Evolutionary conservation across 2,113 vertebrate genomes (phyloP), one percentile per base, ranked within the genome.

Genomic region (Odocoileus hemionus): DNA sequence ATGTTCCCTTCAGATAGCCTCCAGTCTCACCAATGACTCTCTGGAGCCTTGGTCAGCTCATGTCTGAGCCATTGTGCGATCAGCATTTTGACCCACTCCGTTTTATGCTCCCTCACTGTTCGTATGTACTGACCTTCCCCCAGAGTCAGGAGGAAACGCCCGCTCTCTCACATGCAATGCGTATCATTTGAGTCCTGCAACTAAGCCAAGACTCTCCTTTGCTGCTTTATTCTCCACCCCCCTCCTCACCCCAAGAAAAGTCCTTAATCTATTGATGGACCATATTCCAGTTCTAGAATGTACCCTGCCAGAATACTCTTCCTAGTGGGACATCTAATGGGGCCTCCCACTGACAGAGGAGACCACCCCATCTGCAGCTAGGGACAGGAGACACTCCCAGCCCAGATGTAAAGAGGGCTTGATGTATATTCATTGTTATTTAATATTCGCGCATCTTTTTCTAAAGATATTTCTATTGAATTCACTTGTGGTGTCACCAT

Each of bases 401-500:
- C 86, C 94, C 98, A 98, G 95, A 98, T 96, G 98, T 67, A 89
- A 60, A 89, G 94, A 92, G 87, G 93, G 91, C 84, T 96, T 91
- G 87, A 97, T 98, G 96, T 95, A 94, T 98, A 97, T 97, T 97
- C 97, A 97, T 95, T 95, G 97, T 97, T 98, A 94, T 95, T 98
- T 96, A 96, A 98, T 98, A 98, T 96, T 93, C 1, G 36, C 96
- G 58, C 97, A 96, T 98, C 95, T 94, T 96, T 97, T 97, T 94
- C 97, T 97, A 91, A 95, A 96, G 97, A 97, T 86, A 96, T 95
- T 98, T 98, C 97, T 96, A 97, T 97, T 98, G 98, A 97, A 97
- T 97, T 98, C 89, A 86, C 91, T 98, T 96, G 98, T 98, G 97
- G 95, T 97, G 98, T 97, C 90, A 89, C 92, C 98, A 98, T 98